phyloP scores from a whole-genome alignment of 2,113 vertebrate genomes.

The Brachyistius frenatus region DNA sequence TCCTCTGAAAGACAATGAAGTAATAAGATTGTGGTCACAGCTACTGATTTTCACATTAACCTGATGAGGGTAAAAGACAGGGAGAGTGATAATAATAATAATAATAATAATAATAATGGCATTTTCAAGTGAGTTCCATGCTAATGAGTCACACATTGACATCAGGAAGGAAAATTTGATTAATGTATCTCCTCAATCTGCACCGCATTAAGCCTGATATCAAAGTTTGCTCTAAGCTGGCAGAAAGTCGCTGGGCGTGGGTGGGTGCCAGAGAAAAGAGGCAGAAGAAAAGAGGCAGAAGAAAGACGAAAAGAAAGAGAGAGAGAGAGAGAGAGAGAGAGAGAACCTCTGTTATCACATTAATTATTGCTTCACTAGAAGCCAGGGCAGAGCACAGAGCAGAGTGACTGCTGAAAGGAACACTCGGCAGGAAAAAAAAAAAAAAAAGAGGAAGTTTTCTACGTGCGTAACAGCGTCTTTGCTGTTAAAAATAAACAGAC shows the following conservation, averaged over 20 bases:
- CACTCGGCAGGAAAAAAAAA: neutral
- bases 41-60: constrained; percentile 12
- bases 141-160: neutral
- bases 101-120: neutral
- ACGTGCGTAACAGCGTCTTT: constrained; percentile 4
- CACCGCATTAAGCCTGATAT: constrained; percentile 36
- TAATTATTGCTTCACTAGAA: constrained; percentile 65
- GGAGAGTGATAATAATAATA: neutral
- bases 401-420: constrained; percentile 22
- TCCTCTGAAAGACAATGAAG: constrained; percentile 6
- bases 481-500: constrained; percentile 42
- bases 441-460: constrained; percentile 1
- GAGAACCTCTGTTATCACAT: constrained; percentile 43
- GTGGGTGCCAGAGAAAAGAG: constrained; percentile 12
- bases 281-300: constrained; percentile 14
- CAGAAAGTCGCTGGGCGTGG: constrained; percentile 37
- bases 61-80: neutral
- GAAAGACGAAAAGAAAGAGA: constrained; percentile 3
- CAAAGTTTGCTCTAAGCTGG: constrained; percentile 57
- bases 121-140: neutral
- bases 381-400: constrained; percentile 10
- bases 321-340: neutral
- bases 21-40: constrained; percentile 1
- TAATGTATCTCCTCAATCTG: neutral
- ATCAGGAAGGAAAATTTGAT: neutral